Evolutionary conservation across 2,888 invertebrate species (phyloP).

Genomic region (Tinea semifulvella): DNA sequence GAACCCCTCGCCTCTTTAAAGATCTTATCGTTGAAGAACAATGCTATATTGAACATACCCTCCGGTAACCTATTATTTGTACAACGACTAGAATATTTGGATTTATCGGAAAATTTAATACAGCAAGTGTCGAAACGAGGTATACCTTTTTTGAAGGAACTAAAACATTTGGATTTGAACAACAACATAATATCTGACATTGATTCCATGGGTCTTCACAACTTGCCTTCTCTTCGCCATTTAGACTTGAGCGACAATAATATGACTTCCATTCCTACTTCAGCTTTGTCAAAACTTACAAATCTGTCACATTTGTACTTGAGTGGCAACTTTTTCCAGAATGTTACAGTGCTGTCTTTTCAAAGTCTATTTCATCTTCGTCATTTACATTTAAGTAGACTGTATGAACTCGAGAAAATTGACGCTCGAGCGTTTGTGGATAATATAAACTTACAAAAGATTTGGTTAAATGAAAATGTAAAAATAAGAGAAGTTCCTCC

Average conservation of each 20-base stretch:
- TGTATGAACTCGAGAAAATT: slow-evolving; percentile 72
- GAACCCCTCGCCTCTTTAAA: slow-evolving; percentile 74
- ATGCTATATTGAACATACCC: slow-evolving; percentile 81
- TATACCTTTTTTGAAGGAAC: slow-evolving; percentile 75
- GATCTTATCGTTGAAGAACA: slow-evolving; percentile 78
- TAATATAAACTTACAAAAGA: slow-evolving; percentile 82
- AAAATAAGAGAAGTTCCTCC: slow-evolving; percentile 79
- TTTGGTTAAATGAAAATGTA: slow-evolving; percentile 81
- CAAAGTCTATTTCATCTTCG: slow-evolving; percentile 84
- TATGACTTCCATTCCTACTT: slow-evolving; percentile 79
- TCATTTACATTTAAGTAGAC: slow-evolving; percentile 75
- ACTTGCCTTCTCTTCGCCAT: slow-evolving; percentile 74
- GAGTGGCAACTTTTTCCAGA: slow-evolving; percentile 80
- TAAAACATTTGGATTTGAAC: slow-evolving; percentile 75
- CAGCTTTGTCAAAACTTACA: slow-evolving; percentile 78
- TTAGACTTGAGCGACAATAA: slow-evolving; percentile 85
- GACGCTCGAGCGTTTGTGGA: slow-evolving; percentile 85
- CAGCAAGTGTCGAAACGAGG: slow-evolving; percentile 76
- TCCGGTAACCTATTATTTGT: slow-evolving; percentile 73
- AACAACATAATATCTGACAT: slow-evolving; percentile 80
- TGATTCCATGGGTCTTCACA: slow-evolving; percentile 77
- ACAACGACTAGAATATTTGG: slow-evolving; percentile 74
- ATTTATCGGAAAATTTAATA: slow-evolving; percentile 82
- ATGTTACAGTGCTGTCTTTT: slow-evolving; percentile 80
- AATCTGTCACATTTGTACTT: slow-evolving; percentile 79